phyloP scores from a whole-genome alignment of 1,140 invertebrate genomes.

The Drosophila parvula region DNA sequence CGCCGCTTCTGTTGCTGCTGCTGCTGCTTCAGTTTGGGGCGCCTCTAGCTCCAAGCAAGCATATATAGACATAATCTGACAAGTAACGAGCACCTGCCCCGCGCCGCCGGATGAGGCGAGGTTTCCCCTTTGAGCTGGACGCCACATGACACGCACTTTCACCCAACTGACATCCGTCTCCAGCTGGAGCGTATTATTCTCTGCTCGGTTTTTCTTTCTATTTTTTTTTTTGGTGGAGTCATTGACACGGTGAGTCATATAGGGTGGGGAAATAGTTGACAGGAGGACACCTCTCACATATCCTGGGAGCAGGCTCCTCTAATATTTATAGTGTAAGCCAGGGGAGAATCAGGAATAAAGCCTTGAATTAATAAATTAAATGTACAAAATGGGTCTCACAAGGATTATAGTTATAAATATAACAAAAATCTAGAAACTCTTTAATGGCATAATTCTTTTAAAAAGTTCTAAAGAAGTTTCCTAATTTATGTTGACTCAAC shows the following conservation, averaged over 20 bases:
- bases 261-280: slow-evolving; percentile 8
- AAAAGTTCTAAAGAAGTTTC: too few species aligned
- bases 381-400: too few species aligned
- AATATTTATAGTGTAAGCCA: too few species aligned
- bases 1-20: slow-evolving; percentile 29
- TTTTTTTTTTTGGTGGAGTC: slow-evolving; percentile 11
- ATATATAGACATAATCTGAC: slow-evolving; percentile 69
- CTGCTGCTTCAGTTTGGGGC: slow-evolving; percentile 28
- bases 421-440: too few species aligned
- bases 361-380: too few species aligned
- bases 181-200: slow-evolving; percentile 22
- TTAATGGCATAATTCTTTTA: background rate
- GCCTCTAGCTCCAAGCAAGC: background rate
- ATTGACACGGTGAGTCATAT: slow-evolving; percentile 34
- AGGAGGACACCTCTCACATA: background rate
- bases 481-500: background rate
- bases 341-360: too few species aligned
- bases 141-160: slow-evolving; percentile 64
- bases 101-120: slow-evolving; percentile 9
- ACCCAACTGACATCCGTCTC: slow-evolving; percentile 43
- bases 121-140: slow-evolving; percentile 12
- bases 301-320: too few species aligned
- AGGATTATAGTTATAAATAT: too few species aligned
- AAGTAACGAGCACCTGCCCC: slow-evolving; percentile 69
- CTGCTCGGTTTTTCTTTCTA: background rate